Base-by-base conservation (phyloP, 2,797 vertebrate genomes). In the Muraenolepis orangiensis region DNA sequence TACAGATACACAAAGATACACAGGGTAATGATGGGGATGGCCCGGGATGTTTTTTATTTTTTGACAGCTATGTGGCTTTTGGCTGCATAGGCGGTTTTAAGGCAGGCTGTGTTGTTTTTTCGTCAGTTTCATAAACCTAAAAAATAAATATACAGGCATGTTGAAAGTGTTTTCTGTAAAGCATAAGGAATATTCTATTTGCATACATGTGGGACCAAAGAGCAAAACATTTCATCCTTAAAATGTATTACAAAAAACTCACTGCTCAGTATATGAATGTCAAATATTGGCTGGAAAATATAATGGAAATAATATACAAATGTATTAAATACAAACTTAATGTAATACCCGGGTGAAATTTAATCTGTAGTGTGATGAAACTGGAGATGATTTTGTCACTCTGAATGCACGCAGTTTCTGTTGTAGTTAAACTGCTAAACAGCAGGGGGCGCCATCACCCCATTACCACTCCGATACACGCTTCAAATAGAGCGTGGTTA, bases 401-500 rank as follows among this genome's bases (percentile, higher is more conserved):
- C 57, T 11, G 23, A 23, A 64, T 23, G 23, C 23, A 7, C 57
- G 18, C 51, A 6, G 2, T 57, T 18, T 57, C 18, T 23, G 6
- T 10, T 67, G 29, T 30, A 30, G 66, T 67, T 14, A 11, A 66
- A 29, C 28, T 1, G 51, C 16, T 42, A 8, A 75, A 66, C 88
- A 85, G 80, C 85, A 91, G 92, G 84, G 88, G 91, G 91, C n/a
- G 80, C 87, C 82, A 76, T 84, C 20, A 79, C 1, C 84, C 86
- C 80, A 71, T 14, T 66, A 30, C 66, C 29, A 31, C 20, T 28
- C 16, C 12, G 6, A 12, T 10, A 18, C 2, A 64, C 30, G 11
- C 23, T 68, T 29, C 29, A 16, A 68, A 26, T 66, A 31, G 36
- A 34, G 32, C 46, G 34, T 16, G n/a, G n/a, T n/a, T n/a, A n/a